Evolutionary conservation across 2,113 vertebrate genomes (phyloP), one percentile per base, ranked within the genome.

Genomic region (Oceanodroma tethys): DNA sequence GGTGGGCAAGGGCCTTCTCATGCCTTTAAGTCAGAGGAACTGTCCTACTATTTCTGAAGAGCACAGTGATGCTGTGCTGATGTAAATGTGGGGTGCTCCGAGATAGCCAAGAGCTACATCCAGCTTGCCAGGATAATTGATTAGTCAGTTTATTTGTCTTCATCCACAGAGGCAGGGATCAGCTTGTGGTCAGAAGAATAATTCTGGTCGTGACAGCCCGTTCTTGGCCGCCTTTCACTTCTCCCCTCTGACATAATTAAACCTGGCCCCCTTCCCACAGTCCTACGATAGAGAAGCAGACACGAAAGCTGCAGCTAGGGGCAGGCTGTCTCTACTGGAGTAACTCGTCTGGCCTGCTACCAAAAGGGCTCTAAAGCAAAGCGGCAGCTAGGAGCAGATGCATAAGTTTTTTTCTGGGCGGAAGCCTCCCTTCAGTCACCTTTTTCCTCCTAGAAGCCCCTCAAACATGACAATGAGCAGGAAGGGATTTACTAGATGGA

Each of bases 131-230:
- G 89, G 65, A 55, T 59, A 79, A 95, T 32, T 52, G 83, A 91
- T 92, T 19, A 93, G 30, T 59, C 91, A 81, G 25, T 78, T 65
- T 86, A 53, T 82, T 75, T 86, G 67, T 88, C 95, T 95, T 84
- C 88, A 88, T 50, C 71, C 80, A 32, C 47, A 42, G 83, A 78
- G 83, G 91, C 86, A 96, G 72, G 47, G 67, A 95, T 59, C 95
- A 95, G 94, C 83, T 95, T 58, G 88, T 73, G 91, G 91, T 81
- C 80, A 89, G 93, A 73, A 70, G 72, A 67, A 3, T 26, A 30
- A 88, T 47, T 17, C 91, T 91, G 80, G 55, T 74, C 76, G 50
- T 89, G 93, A 81, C 94, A 93, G 93, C 55, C 68, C 4, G 0
- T 91, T 94, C 89, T 55, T 91, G 91, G 93, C 91, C 0, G 7